A percentile compares a stretch with the other conserved stretches of the same genome.
Conservation (phyloP, 2,113 vertebrate genomes). For the Sander vitreus region DNA sequence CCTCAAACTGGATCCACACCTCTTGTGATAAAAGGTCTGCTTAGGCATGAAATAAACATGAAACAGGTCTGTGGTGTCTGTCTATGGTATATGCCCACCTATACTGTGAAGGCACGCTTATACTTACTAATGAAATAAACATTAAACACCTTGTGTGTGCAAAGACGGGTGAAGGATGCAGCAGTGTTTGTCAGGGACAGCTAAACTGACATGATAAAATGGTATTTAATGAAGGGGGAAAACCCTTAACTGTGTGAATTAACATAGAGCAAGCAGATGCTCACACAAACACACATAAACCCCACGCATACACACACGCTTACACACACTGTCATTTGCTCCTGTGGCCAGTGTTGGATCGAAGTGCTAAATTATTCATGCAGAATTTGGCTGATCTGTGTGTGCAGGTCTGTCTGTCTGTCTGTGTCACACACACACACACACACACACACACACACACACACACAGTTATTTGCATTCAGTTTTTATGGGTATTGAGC, state of each 20-base stretch:
- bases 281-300: neutral
- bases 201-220: slow-evolving; percentile 43
- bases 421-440: neutral
- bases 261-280: slow-evolving; percentile 13
- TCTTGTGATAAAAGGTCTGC: slow-evolving; percentile 49
- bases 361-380: slow-evolving; percentile 80
- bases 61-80: slow-evolving; percentile 25
- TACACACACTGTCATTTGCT: slow-evolving; percentile 45
- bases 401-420: slow-evolving; percentile 29
- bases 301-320: neutral
- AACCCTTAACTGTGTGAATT: slow-evolving; percentile 15
- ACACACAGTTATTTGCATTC: slow-evolving; percentile 47
- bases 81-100: slow-evolving; percentile 16
- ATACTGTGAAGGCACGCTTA: slow-evolving; percentile 10
- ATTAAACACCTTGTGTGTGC: slow-evolving; percentile 27
- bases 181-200: slow-evolving; percentile 18
- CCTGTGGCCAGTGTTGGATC: slow-evolving; percentile 63
- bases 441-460: neutral
- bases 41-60: slow-evolving; percentile 67
- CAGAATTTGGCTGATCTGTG: slow-evolving; percentile 40
- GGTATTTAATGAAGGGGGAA: slow-evolving; percentile 31
- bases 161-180: slow-evolving; percentile 17
- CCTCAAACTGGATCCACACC: slow-evolving; percentile 45
- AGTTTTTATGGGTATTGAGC: slow-evolving; percentile 60
- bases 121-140: slow-evolving; percentile 46